Evolutionary conservation across 2,888 invertebrate genomes (phyloP), one percentile per base, ranked within the genome.

Genomic region (Diarsia dahlii): DNA sequence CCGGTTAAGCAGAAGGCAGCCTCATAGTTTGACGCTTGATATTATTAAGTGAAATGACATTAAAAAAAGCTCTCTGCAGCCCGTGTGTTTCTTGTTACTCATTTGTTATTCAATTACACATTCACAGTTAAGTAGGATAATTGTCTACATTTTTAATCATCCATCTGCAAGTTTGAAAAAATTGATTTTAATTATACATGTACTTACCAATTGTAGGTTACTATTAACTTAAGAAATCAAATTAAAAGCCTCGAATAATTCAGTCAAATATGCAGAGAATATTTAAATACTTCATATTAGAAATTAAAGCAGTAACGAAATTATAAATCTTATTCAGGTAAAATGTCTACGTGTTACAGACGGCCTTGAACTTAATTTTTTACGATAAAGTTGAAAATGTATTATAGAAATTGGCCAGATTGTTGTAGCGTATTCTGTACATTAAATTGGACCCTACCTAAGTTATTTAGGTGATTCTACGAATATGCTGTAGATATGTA

Each of bases 221-320:
- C 34, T n/a, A 74, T 20, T 15, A 58, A 23, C 28, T 72, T 23
- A 13, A 67, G 46, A 60, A 68, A 71, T 58, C 58, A 74, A 52
- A 71, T 76, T 56, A 74, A 65, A 58, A 60, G 9, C 67, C 12
- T 45, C 8, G 63, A 78, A 72, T 80, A 70, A 74, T 73, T n/a
- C 52, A 68, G 54, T 52, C 18, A 13, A 67, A 39, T 20, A 71
- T 63, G n/a, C 62, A 62, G 28, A n/a, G 34, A 68, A 63, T 56
- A 72, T 70, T 73, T 65, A 20, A 63, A 54, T 74, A 18, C 72
- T 34, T 71, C 3, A 18, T 28, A 69, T 75, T 60, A 52, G 13
- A 74, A 72, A 78, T 81, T 72, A 58, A 71, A 64, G 45, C 71
- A 58, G 65, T 56, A 56, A n/a, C 39, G 54, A 54, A 80, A 74